Base-by-base conservation (phyloP, 2,797 vertebrate species). In the Chromobotia macracanthus region DNA sequence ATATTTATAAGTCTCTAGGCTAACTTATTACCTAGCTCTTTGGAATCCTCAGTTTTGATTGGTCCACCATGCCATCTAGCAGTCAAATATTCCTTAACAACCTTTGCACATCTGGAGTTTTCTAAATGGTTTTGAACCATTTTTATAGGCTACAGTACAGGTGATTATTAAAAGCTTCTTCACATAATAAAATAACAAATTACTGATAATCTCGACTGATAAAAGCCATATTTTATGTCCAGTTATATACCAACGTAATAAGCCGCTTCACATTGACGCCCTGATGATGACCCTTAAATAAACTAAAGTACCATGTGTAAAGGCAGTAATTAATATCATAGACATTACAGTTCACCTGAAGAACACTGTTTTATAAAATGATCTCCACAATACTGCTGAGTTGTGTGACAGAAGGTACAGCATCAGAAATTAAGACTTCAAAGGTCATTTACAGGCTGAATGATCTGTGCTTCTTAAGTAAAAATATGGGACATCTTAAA, bases 401-500 rank as follows among this genome's bases (percentile, higher is more conserved):
- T 6, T 16, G 35, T 51, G 51, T 15, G 28, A 13, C 63, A 31
- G 51, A 12, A 70, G 55, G 66, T 69, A 61, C 12, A n/a, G 38
- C 44, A 21, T 61, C 46, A 60, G 7, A 66, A 68, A 77, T 19
- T 64, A 72, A 65, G 35, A 72, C 35, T 50, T 73, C 50, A 79
- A 77, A 66, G 60, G 41, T 51, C 64, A 50, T 72, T 81, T 65
- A 21, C 28, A 66, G 75, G 65, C 55, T 77, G 53, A 60, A 12
- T 48, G 38, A 68, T 18, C 13, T 77, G 48, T 48, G 53, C 25
- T 15, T 60, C 41, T n/a, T 9, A 38, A 70, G 50, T 61, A 23
- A 70, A 77, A 66, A 67, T 21, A 50, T 38, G 44, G 25, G 75
- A 70, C 75, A 60, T 44, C 9, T 70, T 77, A 50, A 77, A 77